Evolutionary conservation across 2,797 vertebrate genomes (phyloP).

Genomic region (Poecilia picta): DNA sequence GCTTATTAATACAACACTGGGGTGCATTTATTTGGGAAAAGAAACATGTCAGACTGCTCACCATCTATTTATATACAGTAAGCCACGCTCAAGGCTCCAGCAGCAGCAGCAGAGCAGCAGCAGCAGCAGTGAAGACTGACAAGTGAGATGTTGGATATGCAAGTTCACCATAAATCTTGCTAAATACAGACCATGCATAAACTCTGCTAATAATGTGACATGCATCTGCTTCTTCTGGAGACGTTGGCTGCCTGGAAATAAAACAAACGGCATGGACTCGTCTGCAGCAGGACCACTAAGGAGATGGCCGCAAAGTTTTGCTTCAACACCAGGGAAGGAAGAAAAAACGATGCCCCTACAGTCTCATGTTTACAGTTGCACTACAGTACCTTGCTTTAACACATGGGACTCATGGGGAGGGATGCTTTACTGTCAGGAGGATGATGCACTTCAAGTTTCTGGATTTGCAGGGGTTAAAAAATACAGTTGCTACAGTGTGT

Average conservation of each 20-base stretch:
- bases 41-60: constrained; percentile 17
- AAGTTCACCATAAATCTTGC: constrained; percentile 27
- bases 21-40: constrained; percentile 24
- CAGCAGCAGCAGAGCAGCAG: constrained; percentile 2
- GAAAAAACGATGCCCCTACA: constrained; percentile 10
- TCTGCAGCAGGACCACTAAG: constrained; percentile 13
- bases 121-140: constrained; percentile 26
- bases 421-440: constrained; percentile 49
- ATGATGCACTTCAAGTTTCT: constrained; percentile 22
- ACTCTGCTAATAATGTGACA: constrained; percentile 17
- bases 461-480: constrained; percentile 9
- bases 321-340: constrained; percentile 24
- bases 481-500: neutral
- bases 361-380: constrained; percentile 15
- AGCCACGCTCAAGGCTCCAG: constrained; percentile 28
- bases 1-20: constrained; percentile 27
- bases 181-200: constrained; percentile 31
- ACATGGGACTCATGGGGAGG: constrained; percentile 51
- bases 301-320: constrained; percentile 7
- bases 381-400: constrained; percentile 17
- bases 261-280: neutral
- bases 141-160: constrained; percentile 4
- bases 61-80: constrained; percentile 39
- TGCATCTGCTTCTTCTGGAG: neutral
- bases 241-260: neutral